Conservation (phyloP, 2,888 invertebrate species). For the Xestobium rufovillosum region DNA sequence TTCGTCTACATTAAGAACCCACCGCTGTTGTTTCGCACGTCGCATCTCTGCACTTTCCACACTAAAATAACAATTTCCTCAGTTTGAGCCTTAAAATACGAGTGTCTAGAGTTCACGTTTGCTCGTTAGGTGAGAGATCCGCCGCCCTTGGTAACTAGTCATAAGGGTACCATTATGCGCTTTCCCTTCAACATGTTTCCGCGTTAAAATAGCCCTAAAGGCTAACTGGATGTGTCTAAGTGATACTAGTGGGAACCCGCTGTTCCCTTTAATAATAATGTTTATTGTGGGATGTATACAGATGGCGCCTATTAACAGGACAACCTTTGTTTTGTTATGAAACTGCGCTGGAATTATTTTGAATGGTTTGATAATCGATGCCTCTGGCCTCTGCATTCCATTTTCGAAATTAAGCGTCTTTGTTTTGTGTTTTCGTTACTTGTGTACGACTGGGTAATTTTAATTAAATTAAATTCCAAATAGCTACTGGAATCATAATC, state of each 20-base stretch:
- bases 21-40: too few relatives aligned
- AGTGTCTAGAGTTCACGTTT: background rate
- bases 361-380: too few relatives aligned
- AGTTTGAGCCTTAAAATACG: background rate
- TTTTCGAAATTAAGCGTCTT: too few relatives aligned
- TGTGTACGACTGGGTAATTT: too few relatives aligned
- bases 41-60: too few relatives aligned
- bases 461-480: too few relatives aligned
- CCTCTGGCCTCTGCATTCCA: too few relatives aligned
- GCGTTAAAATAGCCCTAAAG: slow-evolving; percentile 21
- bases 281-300: background rate
- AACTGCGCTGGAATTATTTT: too few relatives aligned
- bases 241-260: slow-evolving; percentile 15
- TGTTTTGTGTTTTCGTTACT: too few relatives aligned
- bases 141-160: slow-evolving; percentile 24
- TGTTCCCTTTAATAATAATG: slow-evolving; percentile 2
- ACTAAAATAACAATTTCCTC: slow-evolving; percentile 1
- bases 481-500: too few relatives aligned
- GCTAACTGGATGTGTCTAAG: slow-evolving; percentile 22
- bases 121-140: slow-evolving; percentile 23
- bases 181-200: slow-evolving; percentile 20
- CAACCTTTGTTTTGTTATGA: too few relatives aligned
- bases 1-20: too few relatives aligned
- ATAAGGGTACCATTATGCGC: slow-evolving; percentile 24
- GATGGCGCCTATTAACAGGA: background rate